phyloP scores from a whole-genome alignment of 2,113 vertebrate genomes.

The Syrmaticus mikado region DNA sequence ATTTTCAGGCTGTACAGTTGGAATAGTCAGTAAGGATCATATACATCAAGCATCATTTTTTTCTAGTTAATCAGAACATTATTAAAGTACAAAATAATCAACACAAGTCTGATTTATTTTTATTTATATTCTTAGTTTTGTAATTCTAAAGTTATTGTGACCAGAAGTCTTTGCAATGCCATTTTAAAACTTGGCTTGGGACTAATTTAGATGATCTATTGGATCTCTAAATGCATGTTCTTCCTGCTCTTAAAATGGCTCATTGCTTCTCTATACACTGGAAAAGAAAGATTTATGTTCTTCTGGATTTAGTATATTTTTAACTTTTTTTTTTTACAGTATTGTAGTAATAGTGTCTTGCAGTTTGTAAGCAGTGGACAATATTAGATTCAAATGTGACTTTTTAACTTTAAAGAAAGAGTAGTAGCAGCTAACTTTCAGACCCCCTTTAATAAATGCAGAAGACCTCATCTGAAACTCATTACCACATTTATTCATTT shows the following conservation, averaged over 20 bases:
- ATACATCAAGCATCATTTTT: background rate
- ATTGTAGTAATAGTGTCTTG: background rate
- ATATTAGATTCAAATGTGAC: background rate
- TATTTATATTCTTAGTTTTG: constrained; percentile 8
- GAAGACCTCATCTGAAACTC: constrained; percentile 33
- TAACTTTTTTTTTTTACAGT: constrained; percentile 9
- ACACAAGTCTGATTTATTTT: constrained; percentile 10
- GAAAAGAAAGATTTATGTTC: constrained; percentile 2
- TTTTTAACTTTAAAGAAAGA: constrained; percentile 29
- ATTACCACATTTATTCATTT: constrained; percentile 25
- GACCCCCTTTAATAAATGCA: background rate
- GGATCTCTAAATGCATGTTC: constrained; percentile 68
- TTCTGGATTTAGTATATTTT: constrained; percentile 31
- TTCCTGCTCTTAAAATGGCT: constrained; percentile 75
- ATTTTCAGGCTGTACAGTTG: background rate
- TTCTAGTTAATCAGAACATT: background rate
- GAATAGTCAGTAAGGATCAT: background rate
- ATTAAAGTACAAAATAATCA: background rate
- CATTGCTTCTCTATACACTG: constrained; percentile 51
- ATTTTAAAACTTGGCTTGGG: constrained; percentile 62
- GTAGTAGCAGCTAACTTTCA: background rate
- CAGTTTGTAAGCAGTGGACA: background rate
- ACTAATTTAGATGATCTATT: constrained; percentile 73
- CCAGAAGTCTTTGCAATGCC: constrained; percentile 45
- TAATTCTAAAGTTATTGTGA: constrained; percentile 60